Percentiles rank a stretch among this genome's conserved stretches.
Evolutionary conservation across 2,113 vertebrate genomes (phyloP).

Genomic region (Bucco capensis): DNA sequence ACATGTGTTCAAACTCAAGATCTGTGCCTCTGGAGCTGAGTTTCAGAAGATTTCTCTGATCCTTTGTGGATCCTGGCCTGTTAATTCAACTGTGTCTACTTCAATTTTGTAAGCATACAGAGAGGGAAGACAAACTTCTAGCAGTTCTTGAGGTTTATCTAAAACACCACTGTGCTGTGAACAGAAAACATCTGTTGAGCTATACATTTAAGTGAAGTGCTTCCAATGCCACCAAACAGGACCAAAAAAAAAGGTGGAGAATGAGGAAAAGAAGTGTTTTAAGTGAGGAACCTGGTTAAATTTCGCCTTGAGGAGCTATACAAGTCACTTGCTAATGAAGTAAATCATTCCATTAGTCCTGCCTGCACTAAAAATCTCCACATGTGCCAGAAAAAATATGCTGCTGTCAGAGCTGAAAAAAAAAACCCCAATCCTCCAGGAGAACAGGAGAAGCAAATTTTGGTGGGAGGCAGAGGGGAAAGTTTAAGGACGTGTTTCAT

Average conservation of each 20-base stretch:
- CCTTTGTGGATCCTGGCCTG: neutral
- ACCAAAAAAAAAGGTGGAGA: neutral
- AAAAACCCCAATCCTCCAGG: neutral
- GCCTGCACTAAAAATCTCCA: neutral
- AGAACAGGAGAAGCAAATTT: neutral
- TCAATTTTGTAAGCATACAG: neutral
- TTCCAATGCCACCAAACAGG: neutral
- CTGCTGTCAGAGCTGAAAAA: neutral
- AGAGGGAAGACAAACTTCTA: neutral
- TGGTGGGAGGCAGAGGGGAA: neutral
- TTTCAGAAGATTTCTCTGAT: neutral
- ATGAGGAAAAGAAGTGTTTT: neutral
- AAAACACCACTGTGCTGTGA: neutral
- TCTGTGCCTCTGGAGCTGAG: neutral
- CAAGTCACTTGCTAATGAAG: neutral
- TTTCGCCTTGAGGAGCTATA: neutral
- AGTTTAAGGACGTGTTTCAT: neutral
- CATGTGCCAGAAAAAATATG: neutral
- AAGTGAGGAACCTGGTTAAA: neutral
- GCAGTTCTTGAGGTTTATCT: neutral
- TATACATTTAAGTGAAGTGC: neutral
- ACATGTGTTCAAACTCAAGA: neutral
- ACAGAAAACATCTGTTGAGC: conserved; percentile 8
- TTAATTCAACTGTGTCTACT: neutral
- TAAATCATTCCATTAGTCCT: neutral